Conservation (phyloP, 2,113 vertebrate genomes). For the Grantiella picta region DNA sequence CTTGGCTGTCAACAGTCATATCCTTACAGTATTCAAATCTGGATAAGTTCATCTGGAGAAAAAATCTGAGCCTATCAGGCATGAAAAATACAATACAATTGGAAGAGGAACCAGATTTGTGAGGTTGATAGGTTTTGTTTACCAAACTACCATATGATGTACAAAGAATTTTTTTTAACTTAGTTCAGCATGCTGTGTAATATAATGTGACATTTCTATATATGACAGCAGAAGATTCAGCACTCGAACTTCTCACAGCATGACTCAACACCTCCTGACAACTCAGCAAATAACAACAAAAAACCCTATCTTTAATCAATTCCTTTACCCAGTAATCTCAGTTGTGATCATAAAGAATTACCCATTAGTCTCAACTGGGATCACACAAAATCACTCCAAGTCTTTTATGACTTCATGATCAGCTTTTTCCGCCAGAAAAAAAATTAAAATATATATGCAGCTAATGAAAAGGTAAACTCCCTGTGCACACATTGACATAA, state of each 20-base stretch:
- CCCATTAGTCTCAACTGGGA: not conserved
- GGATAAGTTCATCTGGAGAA: not conserved
- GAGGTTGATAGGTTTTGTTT: conserved; percentile 11
- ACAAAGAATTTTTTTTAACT: not conserved
- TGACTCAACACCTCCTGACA: conserved; percentile 52
- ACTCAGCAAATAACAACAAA: conserved; percentile 31
- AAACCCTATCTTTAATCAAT: conserved; percentile 1
- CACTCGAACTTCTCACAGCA: not conserved
- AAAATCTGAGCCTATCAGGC: not conserved
- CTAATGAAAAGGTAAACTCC: conserved; percentile 63
- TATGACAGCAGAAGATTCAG: conserved; percentile 23
- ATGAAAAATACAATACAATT: not conserved
- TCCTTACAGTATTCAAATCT: not conserved
- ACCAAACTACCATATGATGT: not conserved
- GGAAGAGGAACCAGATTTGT: not conserved
- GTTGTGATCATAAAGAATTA: not conserved
- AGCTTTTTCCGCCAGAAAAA: not conserved
- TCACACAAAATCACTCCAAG: conserved; percentile 10
- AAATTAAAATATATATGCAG: not conserved
- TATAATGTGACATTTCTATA: not conserved
- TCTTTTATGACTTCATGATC: conserved; percentile 38
- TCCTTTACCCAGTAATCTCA: conserved; percentile 12
- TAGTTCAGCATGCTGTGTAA: not conserved
- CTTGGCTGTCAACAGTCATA: not conserved
- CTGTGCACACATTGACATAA: conserved; percentile 52